Evolutionary conservation across 37 sponge, comb jelly and placozoan species (phyloP).

Genomic region (Eunapius fragilis): DNA sequence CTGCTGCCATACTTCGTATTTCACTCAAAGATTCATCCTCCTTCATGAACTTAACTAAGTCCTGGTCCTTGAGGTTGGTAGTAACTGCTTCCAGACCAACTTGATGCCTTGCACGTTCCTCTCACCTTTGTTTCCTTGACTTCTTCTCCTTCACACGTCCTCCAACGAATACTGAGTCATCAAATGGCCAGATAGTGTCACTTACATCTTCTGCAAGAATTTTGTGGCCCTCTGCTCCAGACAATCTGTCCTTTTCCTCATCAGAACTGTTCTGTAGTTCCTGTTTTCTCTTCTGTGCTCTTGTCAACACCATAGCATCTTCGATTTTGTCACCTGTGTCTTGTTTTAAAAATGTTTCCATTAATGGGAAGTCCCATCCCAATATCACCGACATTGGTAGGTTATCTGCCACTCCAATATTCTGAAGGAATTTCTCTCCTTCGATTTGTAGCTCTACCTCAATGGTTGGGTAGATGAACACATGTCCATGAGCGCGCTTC

Average conservation of each 20-base stretch:
- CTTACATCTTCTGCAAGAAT: neutral
- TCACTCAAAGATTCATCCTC: neutral
- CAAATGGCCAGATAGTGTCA: no score
- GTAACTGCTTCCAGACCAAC: no score
- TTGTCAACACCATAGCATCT: conserved; percentile 21
- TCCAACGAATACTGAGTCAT: no score
- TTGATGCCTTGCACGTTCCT: no score
- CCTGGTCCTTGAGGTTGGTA: no score
- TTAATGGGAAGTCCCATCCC: conserved; percentile 40
- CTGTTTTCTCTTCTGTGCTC: conserved; percentile 14
- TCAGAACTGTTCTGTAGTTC: neutral
- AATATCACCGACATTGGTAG: conserved; percentile 35
- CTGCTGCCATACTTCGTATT: neutral
- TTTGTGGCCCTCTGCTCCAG: conserved; percentile 8
- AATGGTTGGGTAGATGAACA: conserved; percentile 25
- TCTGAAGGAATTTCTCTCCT: neutral
- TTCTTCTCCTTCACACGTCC: no score
- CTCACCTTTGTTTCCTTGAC: no score
- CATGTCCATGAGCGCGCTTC: conserved; percentile 39
- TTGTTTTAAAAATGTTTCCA: neutral
- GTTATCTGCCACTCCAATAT: conserved; percentile 14
- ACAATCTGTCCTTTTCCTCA: neutral
- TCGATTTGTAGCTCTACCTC: conserved; percentile 25
- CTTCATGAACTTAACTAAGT: no score
- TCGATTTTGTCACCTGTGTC: neutral